A percentile compares a stretch with the other conserved stretches of the same genome.
Conservation (phyloP, 2,888 invertebrate genomes). For the Drosophila recens region DNA sequence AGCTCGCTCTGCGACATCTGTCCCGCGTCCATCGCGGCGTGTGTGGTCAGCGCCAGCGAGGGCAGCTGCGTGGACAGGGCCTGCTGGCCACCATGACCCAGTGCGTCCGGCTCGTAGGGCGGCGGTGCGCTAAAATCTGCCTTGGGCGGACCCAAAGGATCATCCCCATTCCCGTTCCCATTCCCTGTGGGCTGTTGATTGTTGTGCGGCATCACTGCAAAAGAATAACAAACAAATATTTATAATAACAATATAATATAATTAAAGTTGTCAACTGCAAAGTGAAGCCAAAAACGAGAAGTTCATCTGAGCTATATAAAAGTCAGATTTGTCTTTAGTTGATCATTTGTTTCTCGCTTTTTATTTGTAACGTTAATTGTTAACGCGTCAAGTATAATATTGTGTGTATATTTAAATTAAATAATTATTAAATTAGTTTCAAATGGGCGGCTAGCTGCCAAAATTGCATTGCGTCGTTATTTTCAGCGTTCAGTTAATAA, state of each 20-base stretch:
- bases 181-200: slow-evolving; percentile 56
- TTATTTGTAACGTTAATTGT: slow-evolving; percentile 55
- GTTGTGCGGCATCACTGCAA: slow-evolving; percentile 71
- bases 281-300: background rate
- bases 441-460: slow-evolving; percentile 64
- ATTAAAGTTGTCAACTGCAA: background rate
- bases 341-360: slow-evolving; percentile 39
- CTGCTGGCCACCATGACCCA: slow-evolving; percentile 55
- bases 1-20: slow-evolving; percentile 40
- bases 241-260: too few relatives aligned
- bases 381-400: slow-evolving; percentile 24
- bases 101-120: slow-evolving; percentile 90
- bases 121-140: slow-evolving; percentile 95
- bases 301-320: slow-evolving; percentile 16
- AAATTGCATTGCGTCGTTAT: slow-evolving; percentile 73
- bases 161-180: slow-evolving; percentile 46
- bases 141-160: slow-evolving; percentile 91
- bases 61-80: slow-evolving; percentile 50
- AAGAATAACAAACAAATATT: background rate
- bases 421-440: slow-evolving; percentile 59
- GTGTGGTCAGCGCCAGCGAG: slow-evolving; percentile 75
- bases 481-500: slow-evolving; percentile 50
- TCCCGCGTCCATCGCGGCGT: slow-evolving; percentile 28
- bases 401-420: slow-evolving; percentile 37
- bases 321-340: slow-evolving; percentile 31